A percentile compares a stretch with the other conserved stretches of the same genome.
phyloP scores from a whole-genome alignment of 2,797 vertebrate species.

The Siniperca scherzeri region DNA sequence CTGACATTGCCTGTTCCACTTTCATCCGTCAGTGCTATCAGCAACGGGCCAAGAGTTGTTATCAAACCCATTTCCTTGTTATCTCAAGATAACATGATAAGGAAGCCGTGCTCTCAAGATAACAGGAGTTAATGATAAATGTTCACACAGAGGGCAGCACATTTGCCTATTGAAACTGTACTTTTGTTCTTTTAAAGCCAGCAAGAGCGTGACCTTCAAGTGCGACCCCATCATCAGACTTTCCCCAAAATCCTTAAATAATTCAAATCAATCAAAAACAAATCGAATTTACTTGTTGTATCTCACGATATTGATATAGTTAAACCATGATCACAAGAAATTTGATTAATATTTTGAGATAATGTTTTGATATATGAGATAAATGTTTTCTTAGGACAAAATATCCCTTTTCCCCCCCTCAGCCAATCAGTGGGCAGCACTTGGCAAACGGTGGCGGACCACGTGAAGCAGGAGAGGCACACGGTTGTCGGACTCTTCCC shows the following conservation, averaged over 20 bases:
- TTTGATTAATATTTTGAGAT: neutral
- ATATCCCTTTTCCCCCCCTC: neutral
- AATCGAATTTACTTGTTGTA: neutral
- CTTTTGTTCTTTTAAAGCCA: neutral
- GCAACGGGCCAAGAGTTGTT: slow-evolving; percentile 20
- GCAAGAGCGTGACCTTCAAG: slow-evolving; percentile 20
- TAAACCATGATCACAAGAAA: neutral
- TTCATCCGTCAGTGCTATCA: slow-evolving; percentile 21
- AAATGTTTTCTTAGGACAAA: neutral
- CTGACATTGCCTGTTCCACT: slow-evolving; percentile 4
- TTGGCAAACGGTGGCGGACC: slow-evolving; percentile 93
- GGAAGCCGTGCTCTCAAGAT: slow-evolving; percentile 41
- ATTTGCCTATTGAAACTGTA: neutral
- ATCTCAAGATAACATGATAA: slow-evolving; percentile 46
- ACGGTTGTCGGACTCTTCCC: slow-evolving; percentile 90
- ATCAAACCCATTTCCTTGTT: slow-evolving; percentile 42
- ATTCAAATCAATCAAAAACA: neutral
- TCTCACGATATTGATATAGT: neutral
- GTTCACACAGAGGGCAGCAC: slow-evolving; percentile 6
- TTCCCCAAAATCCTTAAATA: neutral
- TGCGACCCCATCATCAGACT: neutral
- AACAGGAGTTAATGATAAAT: slow-evolving; percentile 21
- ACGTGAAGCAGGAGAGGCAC: slow-evolving; percentile 91
- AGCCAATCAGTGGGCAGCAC: slow-evolving; percentile 93
- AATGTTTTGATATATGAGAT: neutral